Conservation (phyloP, 2,888 invertebrate species). For the Chloroclystis v-ata region DNA sequence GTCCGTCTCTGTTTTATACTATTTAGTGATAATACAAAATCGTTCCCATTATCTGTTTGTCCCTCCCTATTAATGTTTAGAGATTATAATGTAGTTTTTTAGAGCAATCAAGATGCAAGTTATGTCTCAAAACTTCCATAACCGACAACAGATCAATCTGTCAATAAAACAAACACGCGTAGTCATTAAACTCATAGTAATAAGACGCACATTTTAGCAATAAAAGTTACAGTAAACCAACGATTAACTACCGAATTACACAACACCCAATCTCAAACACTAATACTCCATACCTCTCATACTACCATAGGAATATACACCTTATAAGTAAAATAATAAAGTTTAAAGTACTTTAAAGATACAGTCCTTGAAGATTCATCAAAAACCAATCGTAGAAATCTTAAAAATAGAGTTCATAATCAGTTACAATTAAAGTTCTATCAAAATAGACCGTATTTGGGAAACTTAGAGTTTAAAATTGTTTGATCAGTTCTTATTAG, state of each 20-base stretch:
- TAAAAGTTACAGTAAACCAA: slow-evolving; percentile 28
- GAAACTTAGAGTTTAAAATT: slow-evolving; percentile 4
- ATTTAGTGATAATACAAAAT: no score
- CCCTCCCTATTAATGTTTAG: no score
- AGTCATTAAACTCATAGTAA: slow-evolving; percentile 24
- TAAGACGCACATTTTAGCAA: slow-evolving; percentile 21
- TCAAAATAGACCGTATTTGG: neutral
- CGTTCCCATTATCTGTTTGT: no score
- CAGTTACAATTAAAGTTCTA: neutral
- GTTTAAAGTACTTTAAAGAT: neutral
- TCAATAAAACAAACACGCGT: slow-evolving; percentile 14
- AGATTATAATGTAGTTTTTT: no score
- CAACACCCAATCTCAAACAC: slow-evolving; percentile 19
- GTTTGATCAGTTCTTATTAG: slow-evolving; percentile 1
- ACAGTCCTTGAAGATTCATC: neutral
- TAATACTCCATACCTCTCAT: neutral
- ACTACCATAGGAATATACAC: neutral
- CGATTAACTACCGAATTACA: slow-evolving; percentile 30
- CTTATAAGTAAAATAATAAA: neutral
- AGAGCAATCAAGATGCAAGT: no score
- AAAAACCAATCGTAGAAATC: neutral
- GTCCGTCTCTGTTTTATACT: no score
- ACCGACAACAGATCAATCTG: slow-evolving; percentile 1
- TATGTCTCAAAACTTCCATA: no score
- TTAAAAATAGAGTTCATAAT: neutral